Evolutionary conservation across 2,888 invertebrate species (phyloP).

Genomic region (Podabrus alpinus): DNA sequence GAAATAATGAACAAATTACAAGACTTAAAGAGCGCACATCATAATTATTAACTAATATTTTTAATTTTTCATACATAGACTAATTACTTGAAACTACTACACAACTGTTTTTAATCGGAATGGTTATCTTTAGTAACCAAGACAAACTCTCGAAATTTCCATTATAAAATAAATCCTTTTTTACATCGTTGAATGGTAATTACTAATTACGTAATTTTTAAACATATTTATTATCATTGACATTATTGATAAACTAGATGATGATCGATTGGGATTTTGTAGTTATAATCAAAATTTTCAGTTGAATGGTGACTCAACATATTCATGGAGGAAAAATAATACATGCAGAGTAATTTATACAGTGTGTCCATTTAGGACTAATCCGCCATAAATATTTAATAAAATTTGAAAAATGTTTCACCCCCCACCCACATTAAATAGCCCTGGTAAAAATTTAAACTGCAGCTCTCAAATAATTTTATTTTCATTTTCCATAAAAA

Average conservation of each 20-base stretch:
- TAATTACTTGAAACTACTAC: not conserved
- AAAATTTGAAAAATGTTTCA: no score
- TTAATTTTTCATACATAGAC: not conserved
- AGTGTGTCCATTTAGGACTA: no score
- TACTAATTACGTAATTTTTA: not conserved
- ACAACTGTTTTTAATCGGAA: not conserved
- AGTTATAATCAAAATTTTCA: not conserved
- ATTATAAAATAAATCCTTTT: not conserved
- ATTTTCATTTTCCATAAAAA: no score
- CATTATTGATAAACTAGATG: not conserved
- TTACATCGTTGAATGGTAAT: not conserved
- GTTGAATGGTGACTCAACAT: not conserved
- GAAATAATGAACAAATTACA: constrained; percentile 11
- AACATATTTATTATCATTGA: not conserved
- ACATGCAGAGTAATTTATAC: no score
- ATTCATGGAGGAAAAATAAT: no score
- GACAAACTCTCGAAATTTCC: not conserved
- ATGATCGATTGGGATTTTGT: not conserved
- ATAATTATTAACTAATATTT: not conserved
- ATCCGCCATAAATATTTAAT: no score
- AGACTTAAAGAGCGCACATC: constrained; percentile 14
- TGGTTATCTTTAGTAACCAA: not conserved
- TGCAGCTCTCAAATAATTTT: no score
- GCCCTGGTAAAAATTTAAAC: no score
- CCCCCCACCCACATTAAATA: no score